A percentile compares a stretch with the other conserved stretches of the same genome.
phyloP scores from a whole-genome alignment of 2,113 vertebrate genomes.

The Rhadina sibilatrix region DNA sequence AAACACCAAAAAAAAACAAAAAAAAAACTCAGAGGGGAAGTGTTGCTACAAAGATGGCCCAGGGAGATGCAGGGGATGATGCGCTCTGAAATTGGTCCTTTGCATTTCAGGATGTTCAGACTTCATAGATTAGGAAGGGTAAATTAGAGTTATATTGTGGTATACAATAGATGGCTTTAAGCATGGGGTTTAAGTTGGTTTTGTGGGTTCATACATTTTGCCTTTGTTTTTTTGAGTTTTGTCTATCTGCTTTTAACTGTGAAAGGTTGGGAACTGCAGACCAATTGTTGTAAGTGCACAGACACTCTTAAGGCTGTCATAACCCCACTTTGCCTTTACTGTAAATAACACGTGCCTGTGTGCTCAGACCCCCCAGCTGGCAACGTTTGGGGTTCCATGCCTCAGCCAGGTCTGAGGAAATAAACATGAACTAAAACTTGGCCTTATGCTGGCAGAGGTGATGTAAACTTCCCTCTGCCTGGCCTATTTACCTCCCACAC shows the following conservation, averaged over 20 bases:
- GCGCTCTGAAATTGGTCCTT: background rate
- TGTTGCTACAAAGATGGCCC: background rate
- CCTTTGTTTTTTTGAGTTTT: background rate
- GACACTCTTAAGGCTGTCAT: background rate
- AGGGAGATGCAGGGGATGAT: background rate
- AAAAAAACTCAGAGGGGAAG: background rate
- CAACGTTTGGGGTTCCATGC: background rate
- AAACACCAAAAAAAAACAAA: too few species aligned
- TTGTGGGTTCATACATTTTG: background rate
- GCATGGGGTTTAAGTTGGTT: background rate
- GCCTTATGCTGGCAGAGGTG: rapidly evolving
- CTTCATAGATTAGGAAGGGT: background rate
- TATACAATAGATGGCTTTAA: background rate
- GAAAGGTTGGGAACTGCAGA: background rate
- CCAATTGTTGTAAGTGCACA: background rate
- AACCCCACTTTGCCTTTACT: background rate
- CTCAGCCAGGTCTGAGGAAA: background rate
- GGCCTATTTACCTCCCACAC: background rate
- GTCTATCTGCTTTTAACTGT: background rate
- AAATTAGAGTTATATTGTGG: background rate
- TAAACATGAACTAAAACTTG: background rate
- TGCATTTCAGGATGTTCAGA: background rate
- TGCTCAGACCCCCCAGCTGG: background rate
- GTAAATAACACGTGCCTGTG: rapidly evolving
- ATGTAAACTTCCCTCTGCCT: background rate